phyloP scores from a whole-genome alignment of 2,797 vertebrate genomes.

The Siniperca scherzeri region DNA sequence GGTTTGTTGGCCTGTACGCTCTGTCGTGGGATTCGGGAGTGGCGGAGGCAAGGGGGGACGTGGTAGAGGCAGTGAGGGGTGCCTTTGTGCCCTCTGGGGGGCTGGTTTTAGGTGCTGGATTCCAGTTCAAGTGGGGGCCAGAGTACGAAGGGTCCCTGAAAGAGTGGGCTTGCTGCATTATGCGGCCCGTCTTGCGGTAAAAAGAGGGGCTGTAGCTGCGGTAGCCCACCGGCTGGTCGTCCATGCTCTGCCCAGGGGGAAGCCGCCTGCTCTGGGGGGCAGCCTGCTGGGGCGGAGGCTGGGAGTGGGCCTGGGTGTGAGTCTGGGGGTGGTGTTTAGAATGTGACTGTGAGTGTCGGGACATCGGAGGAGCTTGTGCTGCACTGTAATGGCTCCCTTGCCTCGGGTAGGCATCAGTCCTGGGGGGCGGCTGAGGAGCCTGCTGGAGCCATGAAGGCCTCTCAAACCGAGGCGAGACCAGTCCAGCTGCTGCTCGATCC shows the following conservation, averaged over 20 bases:
- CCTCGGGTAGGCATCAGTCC: conserved; percentile 78
- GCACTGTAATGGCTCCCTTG: conserved; percentile 68
- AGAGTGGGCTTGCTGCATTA: conserved; percentile 92
- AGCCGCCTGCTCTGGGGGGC: conserved; percentile 78
- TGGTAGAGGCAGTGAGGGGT: conserved; percentile 46
- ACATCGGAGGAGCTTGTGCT: conserved; percentile 45
- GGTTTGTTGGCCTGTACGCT: conserved; percentile 82
- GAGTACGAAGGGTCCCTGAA: conserved; percentile 94
- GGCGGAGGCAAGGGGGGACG: conserved; percentile 50
- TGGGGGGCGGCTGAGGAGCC: conserved; percentile 75
- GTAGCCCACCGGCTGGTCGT: conserved; percentile 94
- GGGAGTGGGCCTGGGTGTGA: conserved; percentile 48
- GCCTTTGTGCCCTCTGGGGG: conserved; percentile 74
- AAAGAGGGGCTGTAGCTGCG: conserved; percentile 98
- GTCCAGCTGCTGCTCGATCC: conserved; percentile 81
- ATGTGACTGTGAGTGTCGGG: conserved; percentile 66
- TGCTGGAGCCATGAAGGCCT: conserved; percentile 81
- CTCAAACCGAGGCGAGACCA: conserved; percentile 85
- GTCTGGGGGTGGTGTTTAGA: conserved; percentile 70
- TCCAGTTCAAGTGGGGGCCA: conserved; percentile 88
- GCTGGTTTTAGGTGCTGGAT: conserved; percentile 81
- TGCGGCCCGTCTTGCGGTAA: conserved; percentile 94
- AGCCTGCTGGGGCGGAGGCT: conserved; percentile 67
- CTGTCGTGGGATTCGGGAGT: conserved; percentile 79
- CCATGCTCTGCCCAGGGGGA: conserved; percentile 86